Evolutionary conservation across 2,797 vertebrate genomes (phyloP).

Genomic region (Neosilurus mollespiculum): DNA sequence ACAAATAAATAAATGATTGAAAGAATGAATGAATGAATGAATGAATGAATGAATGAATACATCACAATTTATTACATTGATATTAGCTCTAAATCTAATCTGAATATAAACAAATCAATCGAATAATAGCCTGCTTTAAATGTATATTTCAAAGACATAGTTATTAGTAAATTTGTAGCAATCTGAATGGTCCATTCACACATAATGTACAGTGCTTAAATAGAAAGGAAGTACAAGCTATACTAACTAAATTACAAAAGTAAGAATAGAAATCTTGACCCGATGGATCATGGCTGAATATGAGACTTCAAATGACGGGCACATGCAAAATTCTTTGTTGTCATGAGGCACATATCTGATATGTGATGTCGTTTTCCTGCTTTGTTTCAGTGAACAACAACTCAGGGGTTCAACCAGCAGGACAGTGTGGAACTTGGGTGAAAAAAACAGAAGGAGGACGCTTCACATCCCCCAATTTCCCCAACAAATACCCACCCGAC

Average conservation of each 20-base stretch:
- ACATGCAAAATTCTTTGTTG: background rate
- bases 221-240: too few species aligned
- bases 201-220: too few species aligned
- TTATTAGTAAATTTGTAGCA: too few species aligned
- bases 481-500: slow-evolving; percentile 97
- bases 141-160: background rate
- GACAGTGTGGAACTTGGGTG: slow-evolving; percentile 97
- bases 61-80: background rate
- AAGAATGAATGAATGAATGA: too few species aligned
- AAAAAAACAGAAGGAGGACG: slow-evolving; percentile 94
- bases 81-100: background rate
- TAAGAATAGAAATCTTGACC: too few species aligned
- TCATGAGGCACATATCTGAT: background rate
- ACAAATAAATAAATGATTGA: too few species aligned
- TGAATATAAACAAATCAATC: background rate
- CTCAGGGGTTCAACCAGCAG: slow-evolving; percentile 91
- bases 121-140: background rate
- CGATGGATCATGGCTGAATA: background rate
- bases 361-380: slow-evolving; percentile 27
- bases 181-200: too few species aligned
- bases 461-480: slow-evolving; percentile 97
- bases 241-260: too few species aligned
- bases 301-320: background rate
- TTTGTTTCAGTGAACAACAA: slow-evolving; percentile 84
- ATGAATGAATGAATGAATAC: too few species aligned